Conservation (phyloP, 2,888 invertebrate genomes). For the Enchytraeus crypticus region DNA sequence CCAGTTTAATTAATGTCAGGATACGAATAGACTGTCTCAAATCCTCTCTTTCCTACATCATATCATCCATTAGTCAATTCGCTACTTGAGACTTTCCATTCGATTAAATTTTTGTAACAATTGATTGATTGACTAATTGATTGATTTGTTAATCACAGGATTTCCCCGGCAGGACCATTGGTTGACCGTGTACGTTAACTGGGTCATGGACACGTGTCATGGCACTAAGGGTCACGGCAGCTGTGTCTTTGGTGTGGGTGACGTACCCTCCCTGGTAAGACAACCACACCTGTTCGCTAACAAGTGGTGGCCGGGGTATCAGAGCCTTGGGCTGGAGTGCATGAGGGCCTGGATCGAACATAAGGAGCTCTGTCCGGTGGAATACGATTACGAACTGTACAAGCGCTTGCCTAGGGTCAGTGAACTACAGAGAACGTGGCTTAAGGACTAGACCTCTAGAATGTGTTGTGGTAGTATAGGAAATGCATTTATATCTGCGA, state of each 20-base stretch:
- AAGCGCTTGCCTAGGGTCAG: constrained; percentile 18
- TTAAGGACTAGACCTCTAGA: too few relatives aligned
- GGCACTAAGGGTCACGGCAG: constrained; percentile 29
- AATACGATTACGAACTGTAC: constrained; percentile 21
- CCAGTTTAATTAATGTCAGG: too few relatives aligned
- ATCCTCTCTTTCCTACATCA: too few relatives aligned
- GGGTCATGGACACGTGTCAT: constrained; percentile 27
- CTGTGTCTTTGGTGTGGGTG: constrained; percentile 35
- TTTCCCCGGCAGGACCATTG: constrained; percentile 28
- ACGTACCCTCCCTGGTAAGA: constrained; percentile 27
- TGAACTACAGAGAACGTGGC: too few relatives aligned
- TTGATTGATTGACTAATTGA: too few relatives aligned
- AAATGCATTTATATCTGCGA: too few relatives aligned
- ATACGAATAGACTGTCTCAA: too few relatives aligned
- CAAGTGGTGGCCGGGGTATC: constrained; percentile 32
- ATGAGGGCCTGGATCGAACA: constrained; percentile 27
- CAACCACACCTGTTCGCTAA: constrained; percentile 34
- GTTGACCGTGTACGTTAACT: constrained; percentile 30
- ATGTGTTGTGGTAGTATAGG: too few relatives aligned
- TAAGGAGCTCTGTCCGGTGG: constrained; percentile 20
- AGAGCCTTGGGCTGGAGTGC: constrained; percentile 33
- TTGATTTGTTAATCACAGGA: constrained; percentile 22
- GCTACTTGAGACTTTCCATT: too few relatives aligned
- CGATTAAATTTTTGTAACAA: too few relatives aligned
- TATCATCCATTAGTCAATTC: too few relatives aligned